These are phyloP conservation scores for Cheilosia grossa DNA, from an alignment of 2,888 invertebrate species.

Conservation along the genomic window DNA sequence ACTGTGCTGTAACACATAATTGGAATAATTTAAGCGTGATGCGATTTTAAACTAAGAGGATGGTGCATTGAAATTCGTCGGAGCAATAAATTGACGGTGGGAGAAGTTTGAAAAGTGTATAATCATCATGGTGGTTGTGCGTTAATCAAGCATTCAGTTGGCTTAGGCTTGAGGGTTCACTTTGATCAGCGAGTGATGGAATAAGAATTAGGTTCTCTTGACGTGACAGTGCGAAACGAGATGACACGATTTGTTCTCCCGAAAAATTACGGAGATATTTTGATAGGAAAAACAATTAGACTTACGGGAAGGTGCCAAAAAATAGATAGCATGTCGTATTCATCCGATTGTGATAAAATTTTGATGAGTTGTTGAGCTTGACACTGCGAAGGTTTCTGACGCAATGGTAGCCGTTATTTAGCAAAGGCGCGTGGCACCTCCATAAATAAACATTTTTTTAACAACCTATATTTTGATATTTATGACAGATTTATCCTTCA, in stretches of 20 bases:
- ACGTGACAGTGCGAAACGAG: not conserved
- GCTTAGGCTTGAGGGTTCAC: not conserved
- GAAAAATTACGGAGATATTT: too few relatives aligned
- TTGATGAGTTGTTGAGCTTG: too few relatives aligned
- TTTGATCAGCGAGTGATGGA: not conserved
- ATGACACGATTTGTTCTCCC: not conserved
- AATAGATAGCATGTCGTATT: too few relatives aligned
- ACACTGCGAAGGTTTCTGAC: too few relatives aligned
- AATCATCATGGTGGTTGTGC: constrained; percentile 16
- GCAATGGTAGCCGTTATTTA: too few relatives aligned
- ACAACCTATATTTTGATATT: too few relatives aligned
- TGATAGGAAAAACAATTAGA: too few relatives aligned
- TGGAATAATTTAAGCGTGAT: constrained; percentile 33
- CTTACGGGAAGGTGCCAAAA: too few relatives aligned
- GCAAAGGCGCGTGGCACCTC: too few relatives aligned
- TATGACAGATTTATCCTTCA: too few relatives aligned
- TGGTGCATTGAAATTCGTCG: not conserved
- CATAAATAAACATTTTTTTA: too few relatives aligned
- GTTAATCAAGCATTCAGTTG: constrained; percentile 44
- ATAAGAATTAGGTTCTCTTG: not conserved
- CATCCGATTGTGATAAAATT: too few relatives aligned
- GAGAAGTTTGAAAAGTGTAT: not conserved
- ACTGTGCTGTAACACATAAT: constrained; percentile 9
- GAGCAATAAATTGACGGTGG: not conserved
- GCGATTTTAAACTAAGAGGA: not conserved